A percentile compares a stretch with the other conserved stretches of the same genome.
phyloP scores from a whole-genome alignment of 2,113 vertebrate genomes.

The Strix aluco region DNA sequence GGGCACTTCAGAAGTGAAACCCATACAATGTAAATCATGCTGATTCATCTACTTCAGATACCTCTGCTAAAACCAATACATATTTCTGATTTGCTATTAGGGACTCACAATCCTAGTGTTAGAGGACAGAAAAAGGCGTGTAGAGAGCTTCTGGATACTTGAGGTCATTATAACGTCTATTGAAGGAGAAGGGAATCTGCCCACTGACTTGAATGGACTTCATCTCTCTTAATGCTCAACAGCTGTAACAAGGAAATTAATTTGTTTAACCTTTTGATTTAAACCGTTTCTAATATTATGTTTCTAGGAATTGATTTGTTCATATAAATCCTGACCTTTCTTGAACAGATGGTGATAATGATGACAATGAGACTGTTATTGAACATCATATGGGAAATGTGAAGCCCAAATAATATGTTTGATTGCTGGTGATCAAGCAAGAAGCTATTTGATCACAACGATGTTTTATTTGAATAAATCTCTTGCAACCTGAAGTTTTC shows the following conservation, averaged over 20 bases:
- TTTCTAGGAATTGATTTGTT: conserved; percentile 8
- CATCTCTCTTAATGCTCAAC: not conserved
- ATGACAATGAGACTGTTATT: conserved; percentile 1
- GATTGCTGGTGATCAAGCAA: not conserved
- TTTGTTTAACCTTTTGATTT: conserved; percentile 38
- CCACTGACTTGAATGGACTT: not conserved
- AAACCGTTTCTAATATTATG: not conserved
- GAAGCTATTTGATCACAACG: not conserved
- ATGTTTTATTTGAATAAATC: not conserved
- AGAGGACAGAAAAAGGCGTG: not conserved
- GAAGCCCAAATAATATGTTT: not conserved
- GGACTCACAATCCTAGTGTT: not conserved
- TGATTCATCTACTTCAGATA: not conserved
- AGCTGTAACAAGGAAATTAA: conserved; percentile 7
- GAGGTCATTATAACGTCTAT: not conserved
- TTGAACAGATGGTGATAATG: conserved; percentile 19
- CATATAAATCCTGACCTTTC: conserved; percentile 33
- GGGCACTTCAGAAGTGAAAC: not conserved
- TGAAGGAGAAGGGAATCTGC: not conserved
- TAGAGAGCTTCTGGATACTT: not conserved
- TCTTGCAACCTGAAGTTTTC: not conserved
- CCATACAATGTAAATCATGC: not conserved
- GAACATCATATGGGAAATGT: not conserved
- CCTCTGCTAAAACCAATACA: not conserved
- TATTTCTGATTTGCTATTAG: not conserved